Percentiles rank a stretch among this genome's conserved stretches.
phyloP scores from a whole-genome alignment of 2,797 vertebrate species.

The Sebastes trivittatus region DNA sequence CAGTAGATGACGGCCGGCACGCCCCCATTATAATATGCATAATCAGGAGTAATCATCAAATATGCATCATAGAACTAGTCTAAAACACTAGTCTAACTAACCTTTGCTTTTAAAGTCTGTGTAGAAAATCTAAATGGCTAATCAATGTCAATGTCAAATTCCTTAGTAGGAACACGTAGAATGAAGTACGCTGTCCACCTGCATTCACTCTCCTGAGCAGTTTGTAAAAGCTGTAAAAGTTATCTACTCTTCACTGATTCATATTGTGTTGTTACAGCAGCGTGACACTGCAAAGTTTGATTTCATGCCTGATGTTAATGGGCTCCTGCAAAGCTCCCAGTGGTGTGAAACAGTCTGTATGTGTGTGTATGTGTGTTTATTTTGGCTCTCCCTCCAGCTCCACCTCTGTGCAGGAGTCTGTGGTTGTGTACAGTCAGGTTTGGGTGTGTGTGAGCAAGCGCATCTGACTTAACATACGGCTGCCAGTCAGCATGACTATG shows the following conservation, averaged over 20 bases:
- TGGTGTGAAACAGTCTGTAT: conserved; percentile 32
- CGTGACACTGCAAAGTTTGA: conserved; percentile 16
- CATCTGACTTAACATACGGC: conserved; percentile 34
- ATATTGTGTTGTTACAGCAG: conserved; percentile 17
- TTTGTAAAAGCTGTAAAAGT: conserved; percentile 9
- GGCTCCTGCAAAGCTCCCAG: conserved; percentile 11
- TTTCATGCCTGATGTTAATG: conserved; percentile 28
- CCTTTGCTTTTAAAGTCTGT: not conserved
- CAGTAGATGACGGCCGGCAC: no score
- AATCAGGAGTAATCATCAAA: not conserved
- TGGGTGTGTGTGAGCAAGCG: conserved; percentile 26
- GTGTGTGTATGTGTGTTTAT: conserved; percentile 22
- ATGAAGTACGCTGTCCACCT: not conserved
- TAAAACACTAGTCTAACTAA: not conserved
- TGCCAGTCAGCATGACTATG: conserved; percentile 35
- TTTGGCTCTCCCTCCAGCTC: conserved; percentile 39
- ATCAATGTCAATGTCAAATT: not conserved
- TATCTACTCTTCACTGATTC: conserved; percentile 4
- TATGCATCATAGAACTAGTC: not conserved
- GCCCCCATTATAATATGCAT: not conserved
- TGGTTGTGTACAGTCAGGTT: conserved; percentile 33
- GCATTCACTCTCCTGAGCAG: not conserved
- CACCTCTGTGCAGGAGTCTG: conserved; percentile 56
- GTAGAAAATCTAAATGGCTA: not conserved
- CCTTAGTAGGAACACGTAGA: not conserved